Evolutionary conservation across 2,888 invertebrate species (phyloP), one percentile per base, ranked within the genome.

Genomic region (Sepioteuthis lessoniana): DNA sequence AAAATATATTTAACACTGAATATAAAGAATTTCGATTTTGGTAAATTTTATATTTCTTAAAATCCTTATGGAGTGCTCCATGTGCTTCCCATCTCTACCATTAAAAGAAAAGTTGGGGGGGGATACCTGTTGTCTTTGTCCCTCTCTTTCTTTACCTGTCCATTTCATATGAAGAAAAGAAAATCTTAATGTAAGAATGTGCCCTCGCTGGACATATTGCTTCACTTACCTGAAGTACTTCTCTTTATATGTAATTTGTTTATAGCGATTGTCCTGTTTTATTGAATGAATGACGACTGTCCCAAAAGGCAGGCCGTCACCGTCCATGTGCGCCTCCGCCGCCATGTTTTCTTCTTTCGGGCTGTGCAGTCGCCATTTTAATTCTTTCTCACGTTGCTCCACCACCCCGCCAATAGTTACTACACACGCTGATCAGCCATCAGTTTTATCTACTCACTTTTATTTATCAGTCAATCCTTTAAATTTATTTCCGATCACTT

Each of bases 111-210:
- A 38, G 4, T 13, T 19, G 91, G 25, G n/a, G 91, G 91, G 46
- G 46, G 42, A 21, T 91, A 42, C 42, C 91, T 76, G 76, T 76
- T 76, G 76, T 46, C 91, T 91, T 91, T 91, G 38, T 91, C 91
- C 46, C 42, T 91, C 91, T 25, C 38, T 38, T 46, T 38, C 91
- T 21, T 42, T 46, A 42, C 91, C 91, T 46, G 38, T 46, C 42
- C 25, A 31, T 31, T 42, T 19, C 3, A 2, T n/a, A n/a, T 1
- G 38, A 5, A 3, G 25, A n/a, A 31, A 42, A 13, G 38, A 21
- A 16, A 16, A 13, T 90, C 35, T 16, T 90, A 0, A 38, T 90
- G 35, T 35, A 21, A 38, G 25, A 25, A 19, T 35, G 35, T 90
- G 38, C 5, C 7, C 25, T 35, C 21, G 7, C 8, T 35, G 21